Conservation (phyloP, 2,113 vertebrate genomes). For the Siniperca knerii region DNA sequence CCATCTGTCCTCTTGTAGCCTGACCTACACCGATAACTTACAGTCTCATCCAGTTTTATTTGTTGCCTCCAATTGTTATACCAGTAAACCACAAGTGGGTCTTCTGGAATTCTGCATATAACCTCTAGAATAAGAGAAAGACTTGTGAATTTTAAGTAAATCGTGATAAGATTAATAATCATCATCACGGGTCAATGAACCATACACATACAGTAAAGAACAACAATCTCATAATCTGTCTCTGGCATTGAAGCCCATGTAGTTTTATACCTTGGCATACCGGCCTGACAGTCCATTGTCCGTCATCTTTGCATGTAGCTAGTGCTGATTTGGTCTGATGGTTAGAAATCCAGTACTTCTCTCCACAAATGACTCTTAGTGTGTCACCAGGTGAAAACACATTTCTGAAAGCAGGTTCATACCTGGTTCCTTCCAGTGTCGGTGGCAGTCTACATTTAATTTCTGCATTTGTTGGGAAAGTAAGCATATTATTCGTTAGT, state of each 20-base stretch:
- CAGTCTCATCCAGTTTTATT: accelerated
- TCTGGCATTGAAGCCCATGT: background rate
- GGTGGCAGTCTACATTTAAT: background rate
- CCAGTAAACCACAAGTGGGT: accelerated
- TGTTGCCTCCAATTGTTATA: accelerated
- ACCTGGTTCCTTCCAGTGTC: constrained; percentile 7
- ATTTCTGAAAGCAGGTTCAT: too few relatives aligned
- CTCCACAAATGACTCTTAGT: constrained; percentile 41
- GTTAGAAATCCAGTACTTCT: background rate
- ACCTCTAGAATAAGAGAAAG: constrained; percentile 56
- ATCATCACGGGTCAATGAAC: background rate
- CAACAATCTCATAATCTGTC: background rate
- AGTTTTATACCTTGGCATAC: constrained; percentile 63
- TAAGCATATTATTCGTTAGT: background rate
- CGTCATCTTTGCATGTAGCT: background rate
- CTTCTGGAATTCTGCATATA: background rate
- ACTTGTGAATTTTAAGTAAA: background rate
- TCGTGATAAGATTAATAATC: background rate
- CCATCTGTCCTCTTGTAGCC: background rate
- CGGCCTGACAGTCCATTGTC: constrained; percentile 30
- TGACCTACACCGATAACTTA: accelerated
- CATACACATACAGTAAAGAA: background rate
- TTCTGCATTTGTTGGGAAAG: constrained; percentile 24
- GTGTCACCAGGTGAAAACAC: background rate
- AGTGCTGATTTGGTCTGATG: accelerated